Percentiles rank a stretch among this genome's conserved stretches.
Conservation (phyloP, 2,888 invertebrate species). For the Apantesis nais region DNA sequence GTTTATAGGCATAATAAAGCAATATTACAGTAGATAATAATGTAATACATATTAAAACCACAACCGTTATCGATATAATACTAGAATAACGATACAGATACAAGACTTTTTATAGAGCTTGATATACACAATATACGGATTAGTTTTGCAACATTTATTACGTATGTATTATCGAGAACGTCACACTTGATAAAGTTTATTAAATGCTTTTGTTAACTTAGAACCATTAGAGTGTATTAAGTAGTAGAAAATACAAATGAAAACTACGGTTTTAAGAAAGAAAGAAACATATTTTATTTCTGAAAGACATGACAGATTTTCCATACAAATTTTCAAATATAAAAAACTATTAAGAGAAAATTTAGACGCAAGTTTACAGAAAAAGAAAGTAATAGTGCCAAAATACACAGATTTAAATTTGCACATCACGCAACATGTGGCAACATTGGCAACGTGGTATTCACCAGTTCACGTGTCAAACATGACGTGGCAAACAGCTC, state of each 20-base stretch:
- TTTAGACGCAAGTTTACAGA: no score
- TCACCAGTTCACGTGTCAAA: no score
- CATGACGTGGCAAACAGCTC: no score
- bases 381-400: no score
- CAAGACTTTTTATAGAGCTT: neutral
- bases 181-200: conserved; percentile 6
- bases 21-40: neutral
- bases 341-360: no score
- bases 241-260: neutral
- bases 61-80: neutral
- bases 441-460: no score
- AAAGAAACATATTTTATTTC: no score
- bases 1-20: neutral
- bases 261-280: neutral
- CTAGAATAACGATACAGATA: conserved; percentile 2
- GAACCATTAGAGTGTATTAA: neutral
- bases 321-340: no score
- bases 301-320: no score
- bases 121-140: neutral
- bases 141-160: neutral
- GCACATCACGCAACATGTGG: no score
- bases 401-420: no score
- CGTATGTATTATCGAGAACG: conserved; percentile 2
- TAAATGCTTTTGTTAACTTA: neutral
- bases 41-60: neutral